These are phyloP conservation scores for Drosophila cognata DNA, from an alignment of 2,888 invertebrate species.

Conservation along the genomic window DNA sequence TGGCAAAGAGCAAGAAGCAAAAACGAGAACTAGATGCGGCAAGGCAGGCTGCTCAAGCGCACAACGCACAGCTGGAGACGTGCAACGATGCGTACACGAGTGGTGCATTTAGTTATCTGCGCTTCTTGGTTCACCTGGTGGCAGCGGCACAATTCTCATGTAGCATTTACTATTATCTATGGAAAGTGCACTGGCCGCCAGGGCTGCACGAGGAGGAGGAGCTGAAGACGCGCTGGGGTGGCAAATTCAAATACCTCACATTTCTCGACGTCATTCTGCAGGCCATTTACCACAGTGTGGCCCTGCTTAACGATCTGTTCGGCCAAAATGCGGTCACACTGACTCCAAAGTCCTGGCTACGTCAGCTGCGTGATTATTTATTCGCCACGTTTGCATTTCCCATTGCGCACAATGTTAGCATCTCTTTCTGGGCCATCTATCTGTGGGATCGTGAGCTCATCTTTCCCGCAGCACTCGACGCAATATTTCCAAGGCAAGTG, in stretches of 20 bases:
- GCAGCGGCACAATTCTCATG: conserved; percentile 88
- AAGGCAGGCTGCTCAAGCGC: conserved; percentile 53
- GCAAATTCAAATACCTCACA: conserved; percentile 93
- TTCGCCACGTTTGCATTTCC: conserved; percentile 91
- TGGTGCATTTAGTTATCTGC: conserved; percentile 71
- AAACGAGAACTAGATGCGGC: conserved; percentile 55
- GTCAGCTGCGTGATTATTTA: conserved; percentile 88
- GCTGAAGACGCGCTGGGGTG: conserved; percentile 86
- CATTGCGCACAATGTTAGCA: conserved; percentile 91
- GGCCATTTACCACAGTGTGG: conserved; percentile 90
- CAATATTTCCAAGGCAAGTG: conserved; percentile 89
- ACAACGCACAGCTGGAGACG: conserved; percentile 43
- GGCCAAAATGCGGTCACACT: conserved; percentile 88
- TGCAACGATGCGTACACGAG: conserved; percentile 71
- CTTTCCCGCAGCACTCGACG: conserved; percentile 92
- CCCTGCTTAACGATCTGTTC: conserved; percentile 90
- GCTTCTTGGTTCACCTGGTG: conserved; percentile 86
- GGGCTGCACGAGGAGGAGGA: conserved; percentile 62
- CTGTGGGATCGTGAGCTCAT: conserved; percentile 94
- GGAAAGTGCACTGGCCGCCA: conserved; percentile 85
- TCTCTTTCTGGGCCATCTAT: conserved; percentile 95
- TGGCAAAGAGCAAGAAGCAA: conserved; percentile 66
- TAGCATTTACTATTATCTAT: conserved; percentile 89
- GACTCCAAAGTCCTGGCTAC: conserved; percentile 87
- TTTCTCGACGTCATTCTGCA: conserved; percentile 91